phyloP scores from a whole-genome alignment of 1,140 invertebrate genomes.

The Ceratosolen solmsi region DNA sequence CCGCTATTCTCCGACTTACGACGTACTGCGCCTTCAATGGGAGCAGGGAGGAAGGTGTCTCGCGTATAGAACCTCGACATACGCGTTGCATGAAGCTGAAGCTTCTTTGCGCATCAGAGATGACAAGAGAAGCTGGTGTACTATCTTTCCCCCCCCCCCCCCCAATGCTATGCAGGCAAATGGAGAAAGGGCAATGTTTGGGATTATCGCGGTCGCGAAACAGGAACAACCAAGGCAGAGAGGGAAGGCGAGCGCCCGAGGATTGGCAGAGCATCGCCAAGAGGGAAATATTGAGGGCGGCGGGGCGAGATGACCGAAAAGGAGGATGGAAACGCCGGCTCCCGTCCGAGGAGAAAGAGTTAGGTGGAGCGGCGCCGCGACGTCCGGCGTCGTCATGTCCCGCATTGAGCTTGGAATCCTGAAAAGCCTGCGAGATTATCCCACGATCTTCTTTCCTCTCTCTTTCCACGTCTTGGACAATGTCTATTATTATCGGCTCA shows the following conservation, averaged over 20 bases:
- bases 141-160: too few species aligned
- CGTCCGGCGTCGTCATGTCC: constrained; percentile 53
- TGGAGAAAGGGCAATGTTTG: constrained; percentile 17
- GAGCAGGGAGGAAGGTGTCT: neutral
- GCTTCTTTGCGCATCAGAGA: too few species aligned
- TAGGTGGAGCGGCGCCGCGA: constrained; percentile 48
- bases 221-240: constrained; percentile 23
- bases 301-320: constrained; percentile 32
- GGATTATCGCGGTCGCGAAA: constrained; percentile 35
- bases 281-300: constrained; percentile 29
- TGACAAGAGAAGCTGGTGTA: too few species aligned
- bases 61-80: neutral
- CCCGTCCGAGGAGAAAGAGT: constrained; percentile 25
- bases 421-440: too few species aligned
- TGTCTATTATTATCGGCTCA: too few species aligned
- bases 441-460: too few species aligned
- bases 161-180: too few species aligned
- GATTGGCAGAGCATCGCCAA: neutral
- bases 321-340: constrained; percentile 16
- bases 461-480: too few species aligned
- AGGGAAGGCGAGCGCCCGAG: neutral
- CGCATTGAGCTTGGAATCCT: neutral
- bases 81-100: neutral
- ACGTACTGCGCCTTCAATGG: neutral
- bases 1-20: neutral